Percentiles rank a stretch among this genome's conserved stretches.
These are phyloP conservation scores for Pangasius sanitwongsei DNA, from an alignment of 2,797 vertebrate genomes.

Conservation along the genomic window DNA sequence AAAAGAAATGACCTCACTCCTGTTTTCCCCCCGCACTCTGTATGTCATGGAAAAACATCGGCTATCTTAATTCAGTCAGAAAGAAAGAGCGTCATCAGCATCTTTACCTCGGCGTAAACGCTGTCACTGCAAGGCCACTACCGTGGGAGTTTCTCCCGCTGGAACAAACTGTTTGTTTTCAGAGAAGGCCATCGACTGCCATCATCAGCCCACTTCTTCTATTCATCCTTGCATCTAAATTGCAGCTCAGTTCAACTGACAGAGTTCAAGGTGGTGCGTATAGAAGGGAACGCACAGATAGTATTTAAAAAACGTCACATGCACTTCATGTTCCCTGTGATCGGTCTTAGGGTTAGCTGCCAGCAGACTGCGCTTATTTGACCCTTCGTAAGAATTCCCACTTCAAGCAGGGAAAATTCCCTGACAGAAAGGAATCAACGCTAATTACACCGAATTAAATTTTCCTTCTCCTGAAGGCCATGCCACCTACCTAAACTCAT, in stretches of 20 bases:
- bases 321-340: neutral
- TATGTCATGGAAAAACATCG: conserved; percentile 14
- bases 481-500: neutral
- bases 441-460: neutral
- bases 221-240: neutral
- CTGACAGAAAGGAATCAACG: neutral
- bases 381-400: neutral
- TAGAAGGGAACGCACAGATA: neutral
- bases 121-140: conserved; percentile 21
- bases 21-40: neutral
- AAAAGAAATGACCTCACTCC: conserved; percentile 15
- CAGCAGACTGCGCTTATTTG: too few relatives aligned
- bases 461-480: neutral
- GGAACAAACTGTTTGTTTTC: conserved; percentile 24
- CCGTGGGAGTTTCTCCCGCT: conserved; percentile 3
- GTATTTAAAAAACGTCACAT: neutral
- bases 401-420: neutral
- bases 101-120: neutral
- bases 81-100: conserved; percentile 11
- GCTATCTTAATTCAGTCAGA: neutral
- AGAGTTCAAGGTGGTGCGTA: neutral
- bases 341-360: neutral
- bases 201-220: conserved; percentile 4
- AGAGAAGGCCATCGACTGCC: conserved; percentile 13
- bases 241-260: neutral